Evolutionary conservation across 2,113 vertebrate species (phyloP), one percentile per base, ranked within the genome.

Genomic region (Ciconia boyciana): DNA sequence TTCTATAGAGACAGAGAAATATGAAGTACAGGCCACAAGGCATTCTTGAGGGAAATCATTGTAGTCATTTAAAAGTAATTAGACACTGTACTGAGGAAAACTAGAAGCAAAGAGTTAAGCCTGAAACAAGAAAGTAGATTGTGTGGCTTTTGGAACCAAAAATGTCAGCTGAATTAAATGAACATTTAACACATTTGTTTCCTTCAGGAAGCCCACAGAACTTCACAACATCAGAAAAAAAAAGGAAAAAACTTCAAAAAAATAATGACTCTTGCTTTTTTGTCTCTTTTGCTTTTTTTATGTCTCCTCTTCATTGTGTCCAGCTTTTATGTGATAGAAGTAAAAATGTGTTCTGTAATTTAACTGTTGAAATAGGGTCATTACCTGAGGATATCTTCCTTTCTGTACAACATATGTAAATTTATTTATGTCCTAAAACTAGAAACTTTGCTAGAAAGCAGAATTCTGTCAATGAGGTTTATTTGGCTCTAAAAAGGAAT

Each of bases 1-100:
- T 52, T 69, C 21, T 60, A 28, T 10, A 94, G 51, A 83, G n/a
- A 85, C 4, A 43, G 28, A 95, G 43, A 55, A 44, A 41, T 21
- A 24, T 34, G 65, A 91, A 14, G 34, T 76, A 80, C 20, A 11
- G 60, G 55, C 21, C 32, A 49, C 36, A 55, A 60, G 18, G 34
- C 41, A n/a, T 51, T 91, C 19, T 46, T 65, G 13, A 84, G 46
- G 28, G 21, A 96, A 92, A 90, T 48, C 25, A 48, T 2, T 68
- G 26, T 11, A 39, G 34, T 83, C 11, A 89, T 82, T 94, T 93
- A 81, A 93, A 94, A 96, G 46, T 66, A 96, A 78, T 87, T 92
- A 87, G 89, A 91, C 21, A 11, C 1, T 71, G 12, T 54, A 57
- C 32, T 58, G 15, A 41, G 16, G 32, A 80, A 92, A 69, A 51